Evolutionary conservation across 2,888 invertebrate species (phyloP).

Genomic region (Argyra leucocephala): DNA sequence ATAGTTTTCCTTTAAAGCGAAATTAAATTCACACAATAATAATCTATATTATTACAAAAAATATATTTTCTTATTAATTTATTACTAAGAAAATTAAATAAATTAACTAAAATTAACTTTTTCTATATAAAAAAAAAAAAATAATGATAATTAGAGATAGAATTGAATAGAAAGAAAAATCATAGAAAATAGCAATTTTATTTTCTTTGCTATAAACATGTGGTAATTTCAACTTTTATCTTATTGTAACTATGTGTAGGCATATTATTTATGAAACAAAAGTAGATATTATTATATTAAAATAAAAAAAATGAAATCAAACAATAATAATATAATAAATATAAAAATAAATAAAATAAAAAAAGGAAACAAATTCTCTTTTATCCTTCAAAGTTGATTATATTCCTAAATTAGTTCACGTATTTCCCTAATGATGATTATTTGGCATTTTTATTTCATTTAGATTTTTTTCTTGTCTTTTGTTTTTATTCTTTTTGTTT

Average conservation of each 20-base stretch:
- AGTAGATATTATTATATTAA: no score
- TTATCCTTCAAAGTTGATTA: background rate
- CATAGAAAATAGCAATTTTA: background rate
- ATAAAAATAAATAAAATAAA: background rate
- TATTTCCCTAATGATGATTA: conserved; percentile 6
- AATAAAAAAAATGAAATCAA: no score
- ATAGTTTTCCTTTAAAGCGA: no score
- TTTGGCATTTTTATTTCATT: conserved; percentile 3
- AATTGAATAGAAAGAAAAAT: background rate
- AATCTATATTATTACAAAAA: background rate
- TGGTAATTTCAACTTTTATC: no score
- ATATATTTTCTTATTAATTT: background rate
- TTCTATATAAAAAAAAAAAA: no score
- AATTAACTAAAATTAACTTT: background rate
- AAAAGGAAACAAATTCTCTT: background rate
- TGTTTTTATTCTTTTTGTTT: background rate
- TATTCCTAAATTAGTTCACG: conserved; percentile 1
- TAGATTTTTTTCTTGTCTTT: background rate
- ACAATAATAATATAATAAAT: background rate
- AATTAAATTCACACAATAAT: background rate
- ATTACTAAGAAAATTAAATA: background rate
- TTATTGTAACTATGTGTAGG: background rate
- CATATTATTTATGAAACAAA: background rate
- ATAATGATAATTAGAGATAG: background rate
- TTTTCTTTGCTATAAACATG: no score